phyloP scores from a whole-genome alignment of 2,888 invertebrate genomes.

The Galerucella calmariensis region DNA sequence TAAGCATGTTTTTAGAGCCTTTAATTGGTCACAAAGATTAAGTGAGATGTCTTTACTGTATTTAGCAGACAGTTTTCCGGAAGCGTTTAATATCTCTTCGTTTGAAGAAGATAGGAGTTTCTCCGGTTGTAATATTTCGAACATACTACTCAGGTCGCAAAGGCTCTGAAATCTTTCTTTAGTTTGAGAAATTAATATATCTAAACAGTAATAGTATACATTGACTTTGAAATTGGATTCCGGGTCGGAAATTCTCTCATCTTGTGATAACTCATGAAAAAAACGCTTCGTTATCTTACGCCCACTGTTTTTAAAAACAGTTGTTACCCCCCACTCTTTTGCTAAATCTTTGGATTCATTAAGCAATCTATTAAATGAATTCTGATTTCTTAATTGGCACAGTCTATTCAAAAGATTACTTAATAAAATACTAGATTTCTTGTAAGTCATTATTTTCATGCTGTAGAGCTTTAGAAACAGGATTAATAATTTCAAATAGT shows the following conservation, averaged over 20 bases:
- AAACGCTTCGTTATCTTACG: constrained; percentile 22
- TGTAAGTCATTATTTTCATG: constrained; percentile 46
- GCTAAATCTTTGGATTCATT: constrained; percentile 38
- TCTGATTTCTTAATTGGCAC: constrained; percentile 40
- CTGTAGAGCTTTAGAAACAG: constrained; percentile 48
- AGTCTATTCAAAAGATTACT: constrained; percentile 46
- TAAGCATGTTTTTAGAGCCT: constrained; percentile 41
- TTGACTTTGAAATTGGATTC: constrained; percentile 44
- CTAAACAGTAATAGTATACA: constrained; percentile 25
- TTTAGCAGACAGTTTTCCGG: constrained; percentile 36
- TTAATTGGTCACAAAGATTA: constrained; percentile 50
- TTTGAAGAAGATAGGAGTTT: constrained; percentile 53
- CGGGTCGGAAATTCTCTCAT: constrained; percentile 44
- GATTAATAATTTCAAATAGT: constrained; percentile 54
- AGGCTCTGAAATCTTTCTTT: constrained; percentile 22
- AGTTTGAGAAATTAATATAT: constrained; percentile 43
- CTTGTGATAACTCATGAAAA: constrained; percentile 50
- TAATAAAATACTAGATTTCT: constrained; percentile 45
- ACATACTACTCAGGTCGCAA: constrained; percentile 17
- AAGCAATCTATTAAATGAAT: constrained; percentile 26
- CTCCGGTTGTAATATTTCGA: constrained; percentile 40
- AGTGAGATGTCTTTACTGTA: constrained; percentile 45
- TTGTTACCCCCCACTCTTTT: constrained; percentile 51
- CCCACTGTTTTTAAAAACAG: constrained; percentile 19
- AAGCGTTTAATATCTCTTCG: constrained; percentile 41